Percentiles rank a stretch among this genome's conserved stretches.
phyloP scores from a whole-genome alignment of 2,113 vertebrate species.

The Halichoeres trimaculatus region DNA sequence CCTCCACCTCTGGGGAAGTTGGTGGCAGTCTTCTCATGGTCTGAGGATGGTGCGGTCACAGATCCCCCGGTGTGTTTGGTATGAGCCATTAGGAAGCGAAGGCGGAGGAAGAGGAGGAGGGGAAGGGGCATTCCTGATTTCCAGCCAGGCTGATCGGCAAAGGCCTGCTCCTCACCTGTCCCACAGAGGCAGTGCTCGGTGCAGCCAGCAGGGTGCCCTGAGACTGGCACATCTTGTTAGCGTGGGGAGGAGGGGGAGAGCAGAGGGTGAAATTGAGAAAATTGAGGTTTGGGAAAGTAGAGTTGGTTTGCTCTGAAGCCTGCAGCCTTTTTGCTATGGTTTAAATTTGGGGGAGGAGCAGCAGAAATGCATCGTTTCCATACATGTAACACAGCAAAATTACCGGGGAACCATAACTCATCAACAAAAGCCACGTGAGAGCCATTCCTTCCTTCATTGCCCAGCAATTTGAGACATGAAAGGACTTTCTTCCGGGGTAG shows the following conservation, averaged over 20 bases:
- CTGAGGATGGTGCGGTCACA: conserved; percentile 72
- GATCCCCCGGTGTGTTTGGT: conserved; percentile 81
- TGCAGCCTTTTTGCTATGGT: conserved; percentile 29
- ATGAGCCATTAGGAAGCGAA: conserved; percentile 74
- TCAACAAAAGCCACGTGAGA: conserved; percentile 36
- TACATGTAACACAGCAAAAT: conserved; percentile 16
- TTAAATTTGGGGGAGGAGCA: conserved; percentile 2
- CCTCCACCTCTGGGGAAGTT: conserved; percentile 61
- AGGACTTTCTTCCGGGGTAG: conserved; percentile 34
- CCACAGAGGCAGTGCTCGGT: conserved; percentile 68
- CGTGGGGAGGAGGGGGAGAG: conserved; percentile 37
- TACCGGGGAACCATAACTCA: conserved; percentile 36
- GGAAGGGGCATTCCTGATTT: conserved; percentile 80
- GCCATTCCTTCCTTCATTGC: conserved; percentile 32
- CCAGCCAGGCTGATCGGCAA: conserved; percentile 80
- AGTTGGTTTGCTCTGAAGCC: conserved; percentile 39
- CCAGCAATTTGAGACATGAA: conserved; percentile 44
- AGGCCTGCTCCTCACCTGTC: conserved; percentile 76
- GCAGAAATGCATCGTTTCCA: conserved; percentile 33
- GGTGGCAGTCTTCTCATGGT: conserved; percentile 68
- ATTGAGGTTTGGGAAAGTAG: conserved; percentile 50
- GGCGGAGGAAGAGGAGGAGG: conserved; percentile 50
- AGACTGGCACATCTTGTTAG: conserved; percentile 82
- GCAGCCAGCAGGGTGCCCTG: conserved; percentile 79
- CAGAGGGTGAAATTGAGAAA: conserved; percentile 72